These are phyloP conservation scores for Hipposideros larvatus DNA, from an alignment of 2,797 vertebrate species.

Conservation along the genomic window DNA sequence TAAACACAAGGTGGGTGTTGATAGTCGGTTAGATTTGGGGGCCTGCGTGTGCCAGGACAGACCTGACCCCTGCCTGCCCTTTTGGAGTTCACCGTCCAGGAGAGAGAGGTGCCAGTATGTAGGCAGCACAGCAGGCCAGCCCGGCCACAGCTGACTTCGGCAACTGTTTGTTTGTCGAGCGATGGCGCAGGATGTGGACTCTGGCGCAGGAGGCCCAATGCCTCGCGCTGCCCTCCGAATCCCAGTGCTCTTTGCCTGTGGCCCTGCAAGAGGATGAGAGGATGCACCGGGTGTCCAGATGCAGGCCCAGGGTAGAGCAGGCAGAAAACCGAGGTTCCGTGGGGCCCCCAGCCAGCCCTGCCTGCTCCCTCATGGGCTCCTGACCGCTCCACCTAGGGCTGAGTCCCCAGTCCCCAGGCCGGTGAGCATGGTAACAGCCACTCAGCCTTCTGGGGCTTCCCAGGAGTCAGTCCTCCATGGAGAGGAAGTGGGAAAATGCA, in stretches of 20 bases:
- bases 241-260: not conserved
- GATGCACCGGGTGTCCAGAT: not conserved
- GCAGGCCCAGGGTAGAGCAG: not conserved
- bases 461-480: not conserved
- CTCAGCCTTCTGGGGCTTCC: constrained; percentile 43
- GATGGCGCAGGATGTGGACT: not conserved
- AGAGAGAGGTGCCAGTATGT: not conserved
- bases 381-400: not conserved
- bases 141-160: not conserved
- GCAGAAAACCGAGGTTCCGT: not conserved
- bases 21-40: not conserved
- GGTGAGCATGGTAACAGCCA: constrained; percentile 63
- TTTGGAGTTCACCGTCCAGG: not conserved
- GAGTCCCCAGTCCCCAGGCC: constrained; percentile 38
- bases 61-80: not conserved
- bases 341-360: not conserved
- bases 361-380: not conserved
- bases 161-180: not conserved
- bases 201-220: not conserved
- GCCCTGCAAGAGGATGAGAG: not conserved
- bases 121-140: not conserved
- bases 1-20: accelerated
- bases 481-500: constrained; percentile 58
- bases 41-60: no score
- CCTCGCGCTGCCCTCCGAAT: not conserved